Evolutionary conservation across 2,113 vertebrate genomes (phyloP), one percentile per base, ranked within the genome.

Genomic region (Lichenostomus cassidix): DNA sequence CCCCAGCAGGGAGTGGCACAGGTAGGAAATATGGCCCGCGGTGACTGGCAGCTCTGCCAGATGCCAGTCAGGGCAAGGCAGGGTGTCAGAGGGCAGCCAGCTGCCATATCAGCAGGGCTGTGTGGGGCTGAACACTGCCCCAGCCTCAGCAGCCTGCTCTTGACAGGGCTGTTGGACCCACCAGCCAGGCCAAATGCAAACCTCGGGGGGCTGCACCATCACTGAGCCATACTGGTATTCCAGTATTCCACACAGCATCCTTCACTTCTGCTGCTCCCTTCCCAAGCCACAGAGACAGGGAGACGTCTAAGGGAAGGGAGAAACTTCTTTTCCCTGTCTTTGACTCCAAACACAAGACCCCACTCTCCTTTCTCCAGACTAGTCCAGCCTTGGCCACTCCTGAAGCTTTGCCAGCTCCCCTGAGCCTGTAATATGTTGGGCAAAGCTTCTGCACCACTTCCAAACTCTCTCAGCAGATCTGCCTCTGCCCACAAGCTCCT

Each of bases 71-170:
- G 4, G 35, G 49, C 18, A 33, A 2, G 58, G 71, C 42, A 87
- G 55, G 37, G 47, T 20, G 59, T 22, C 35, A 64, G n/a, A 86
- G 63, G 27, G 55, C 46, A 68, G 64, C 24, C 22, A 5, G 39
- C 5, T 49, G 1, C 31, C 3, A 0, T 5, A 58, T 37, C 6
- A 14, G 56, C 68, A 84, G 60, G 83, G 60, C 47, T 67, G 46
- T 0, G 2, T 5, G 12, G 24, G 59, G 70, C 42, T 35, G 6
- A 81, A 17, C 0, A 0, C 25, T 9, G 11, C 33, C 42, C 63
- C 52, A 56, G 58, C 35, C 55, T 33, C 22, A 4, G 82, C 53
- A 59, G 15, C 44, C 33, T 19, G 55, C 12, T 9, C n/a, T 8
- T 8, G 59, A 41, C n/a, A 27, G 60, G 27, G 35, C 46, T 89